Conservation (phyloP, 1,140 invertebrate genomes). For the Drosophila sucinea region DNA sequence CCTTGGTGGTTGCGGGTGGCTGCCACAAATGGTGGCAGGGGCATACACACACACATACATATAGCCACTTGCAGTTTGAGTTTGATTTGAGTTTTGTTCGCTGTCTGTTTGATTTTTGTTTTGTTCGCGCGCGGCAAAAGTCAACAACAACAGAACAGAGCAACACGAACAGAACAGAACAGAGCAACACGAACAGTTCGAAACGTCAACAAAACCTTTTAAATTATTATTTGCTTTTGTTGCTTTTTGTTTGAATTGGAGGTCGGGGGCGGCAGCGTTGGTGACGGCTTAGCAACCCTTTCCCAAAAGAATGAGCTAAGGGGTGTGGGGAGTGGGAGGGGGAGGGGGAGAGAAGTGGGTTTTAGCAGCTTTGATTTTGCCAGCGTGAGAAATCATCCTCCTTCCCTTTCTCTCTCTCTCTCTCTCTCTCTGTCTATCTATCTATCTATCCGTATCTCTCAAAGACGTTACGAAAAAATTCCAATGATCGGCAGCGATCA, state of each 20-base stretch:
- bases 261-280: constrained; percentile 34
- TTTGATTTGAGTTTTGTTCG: constrained; percentile 51
- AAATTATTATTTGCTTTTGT: constrained; percentile 82
- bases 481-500: constrained; percentile 27
- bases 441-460: not conserved
- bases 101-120: constrained; percentile 59
- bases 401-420: not conserved
- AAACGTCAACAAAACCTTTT: constrained; percentile 83
- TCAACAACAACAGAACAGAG: constrained; percentile 57
- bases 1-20: constrained; percentile 49
- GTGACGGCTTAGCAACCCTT: constrained; percentile 38
- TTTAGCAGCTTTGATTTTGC: constrained; percentile 7
- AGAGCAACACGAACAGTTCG: constrained; percentile 52
- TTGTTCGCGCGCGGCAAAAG: constrained; percentile 79
- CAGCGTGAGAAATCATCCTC: not conserved
- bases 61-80: constrained; percentile 71
- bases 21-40: constrained; percentile 14
- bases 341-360: too few relatives aligned
- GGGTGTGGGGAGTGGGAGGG: not conserved
- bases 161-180: not conserved
- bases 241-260: constrained; percentile 75
- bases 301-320: not conserved
- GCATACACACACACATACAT: constrained; percentile 23
- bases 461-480: constrained; percentile 5
- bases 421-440: not conserved